These are phyloP conservation scores for Myrmecobius fasciatus DNA, from an alignment of 2,113 vertebrate species.

Conservation along the genomic window DNA sequence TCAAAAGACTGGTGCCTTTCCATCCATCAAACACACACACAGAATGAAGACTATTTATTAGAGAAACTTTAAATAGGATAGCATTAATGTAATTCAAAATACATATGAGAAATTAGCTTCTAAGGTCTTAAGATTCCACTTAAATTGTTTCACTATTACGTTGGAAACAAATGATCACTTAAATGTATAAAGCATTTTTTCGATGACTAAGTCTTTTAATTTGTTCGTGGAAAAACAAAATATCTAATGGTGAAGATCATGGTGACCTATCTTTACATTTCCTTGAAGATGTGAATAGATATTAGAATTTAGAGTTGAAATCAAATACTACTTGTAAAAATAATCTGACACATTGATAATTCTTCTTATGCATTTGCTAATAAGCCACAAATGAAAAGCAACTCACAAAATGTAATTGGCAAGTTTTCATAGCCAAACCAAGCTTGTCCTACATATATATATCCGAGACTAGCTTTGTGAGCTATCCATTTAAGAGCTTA, in stretches of 20 bases:
- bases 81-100: neutral
- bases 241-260: neutral
- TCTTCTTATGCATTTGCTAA: neutral
- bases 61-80: neutral
- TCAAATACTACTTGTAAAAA: neutral
- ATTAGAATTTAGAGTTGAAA: neutral
- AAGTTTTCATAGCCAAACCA: neutral
- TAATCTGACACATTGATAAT: neutral
- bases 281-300: neutral
- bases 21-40: neutral
- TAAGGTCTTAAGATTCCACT: neutral
- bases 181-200: neutral
- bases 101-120: neutral
- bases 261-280: neutral
- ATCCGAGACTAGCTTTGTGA: neutral
- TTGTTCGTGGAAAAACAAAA: neutral
- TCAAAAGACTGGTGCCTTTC: slow-evolving; percentile 92
- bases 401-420: neutral
- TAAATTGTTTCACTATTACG: too few species aligned
- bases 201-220: neutral
- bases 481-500: neutral
- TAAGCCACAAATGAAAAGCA: neutral
- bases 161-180: neutral
- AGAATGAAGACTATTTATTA: neutral
- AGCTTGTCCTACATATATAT: neutral